Conservation (phyloP, 2,797 vertebrate species). For the Eremophila alpestris region DNA sequence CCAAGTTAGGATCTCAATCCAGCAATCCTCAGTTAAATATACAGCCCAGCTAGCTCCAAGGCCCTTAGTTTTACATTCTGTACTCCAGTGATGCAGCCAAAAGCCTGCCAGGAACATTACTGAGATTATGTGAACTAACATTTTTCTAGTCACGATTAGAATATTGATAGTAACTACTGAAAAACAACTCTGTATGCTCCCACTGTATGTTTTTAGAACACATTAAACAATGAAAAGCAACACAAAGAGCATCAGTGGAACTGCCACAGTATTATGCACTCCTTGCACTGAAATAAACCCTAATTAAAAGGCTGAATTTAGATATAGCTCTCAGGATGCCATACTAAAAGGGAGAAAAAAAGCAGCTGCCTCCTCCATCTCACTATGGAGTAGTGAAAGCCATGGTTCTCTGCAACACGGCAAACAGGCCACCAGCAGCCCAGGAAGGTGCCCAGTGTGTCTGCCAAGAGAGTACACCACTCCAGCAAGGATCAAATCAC, state of each 20-base stretch:
- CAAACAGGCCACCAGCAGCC: not conserved
- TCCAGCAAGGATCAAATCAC: not conserved
- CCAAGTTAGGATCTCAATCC: not conserved
- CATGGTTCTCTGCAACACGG: rapidly evolving
- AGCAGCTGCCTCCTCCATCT: not conserved
- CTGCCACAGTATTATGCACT: not conserved
- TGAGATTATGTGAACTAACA: not conserved
- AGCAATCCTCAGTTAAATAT: not conserved
- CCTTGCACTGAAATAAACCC: not conserved
- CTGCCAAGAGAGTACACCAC: not conserved
- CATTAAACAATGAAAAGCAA: not conserved
- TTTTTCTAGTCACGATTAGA: not conserved
- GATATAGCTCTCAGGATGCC: not conserved
- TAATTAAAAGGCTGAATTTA: not conserved
- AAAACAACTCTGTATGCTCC: not conserved
- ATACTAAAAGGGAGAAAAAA: not conserved
- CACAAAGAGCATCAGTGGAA: not conserved
- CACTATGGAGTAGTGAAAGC: not conserved
- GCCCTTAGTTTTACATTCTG: not conserved
- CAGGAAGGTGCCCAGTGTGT: rapidly evolving
- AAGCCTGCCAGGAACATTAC: not conserved
- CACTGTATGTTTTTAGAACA: not conserved
- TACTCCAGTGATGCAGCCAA: not conserved
- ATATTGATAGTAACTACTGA: not conserved
- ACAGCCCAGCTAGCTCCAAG: not conserved